Base-by-base conservation (phyloP, 2,113 vertebrate genomes). In the Columba janthina region DNA sequence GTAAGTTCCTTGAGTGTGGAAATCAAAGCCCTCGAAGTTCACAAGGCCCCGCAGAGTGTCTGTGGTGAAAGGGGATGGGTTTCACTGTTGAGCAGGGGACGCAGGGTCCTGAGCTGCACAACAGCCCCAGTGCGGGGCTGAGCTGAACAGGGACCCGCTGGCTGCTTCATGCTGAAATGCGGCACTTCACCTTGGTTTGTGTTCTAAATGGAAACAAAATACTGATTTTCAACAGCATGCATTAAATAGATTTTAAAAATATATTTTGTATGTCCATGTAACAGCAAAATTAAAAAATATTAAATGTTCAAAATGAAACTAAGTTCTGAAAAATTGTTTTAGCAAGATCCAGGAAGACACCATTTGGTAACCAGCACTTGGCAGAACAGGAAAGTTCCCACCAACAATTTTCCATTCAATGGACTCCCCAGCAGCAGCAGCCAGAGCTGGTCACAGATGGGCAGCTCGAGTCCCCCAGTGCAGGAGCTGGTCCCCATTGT, bases 381-480 rank as follows among this genome's bases (percentile, higher is more conserved):
- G 66, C 3, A 3, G 69, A 84, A 53, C 0, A 4, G 24, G 10
- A 32, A 29, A 3, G 61, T 2, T 74, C 38, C 31, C 85, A 50
- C 20, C 44, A 57, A 5, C 24, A 25, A 3, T 5, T 1, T 28
- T n/a, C 65, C 66, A 10, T 25, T 12, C 71, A 42, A 15, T 1
- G 2, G 28, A 42, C 42, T 32, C 57, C 29, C 44, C 44, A 2
- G 2, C 1, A 1, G 50, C 76, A 73, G 69, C 32, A 78, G 48
- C 31, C 34, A 46, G 54, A 6, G 2, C 34, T 4, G 61, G 88
- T 20, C 31, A 6, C 44, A 15, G 82, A 25, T 0, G 1, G 48
- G 57, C 44, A 58, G 51, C 46, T 21, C 1, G 0, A 1, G 4
- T 3, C 16, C 62, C 34, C 0, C 0, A 21, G 34, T 0, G 1